These are phyloP conservation scores for Andricus curvator DNA, from an alignment of 2,888 invertebrate species.

Conservation along the genomic window DNA sequence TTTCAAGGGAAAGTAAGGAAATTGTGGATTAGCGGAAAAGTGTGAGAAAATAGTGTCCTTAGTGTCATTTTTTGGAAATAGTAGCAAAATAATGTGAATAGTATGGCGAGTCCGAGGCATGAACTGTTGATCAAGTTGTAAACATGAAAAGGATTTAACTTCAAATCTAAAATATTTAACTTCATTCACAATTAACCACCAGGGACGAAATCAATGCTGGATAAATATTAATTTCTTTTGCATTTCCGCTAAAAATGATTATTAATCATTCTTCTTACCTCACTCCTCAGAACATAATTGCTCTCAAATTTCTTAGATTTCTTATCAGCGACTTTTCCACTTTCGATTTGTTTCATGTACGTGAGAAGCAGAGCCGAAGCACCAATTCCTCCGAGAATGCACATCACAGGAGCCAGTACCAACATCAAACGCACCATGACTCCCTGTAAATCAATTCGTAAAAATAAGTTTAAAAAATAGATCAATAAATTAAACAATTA, in stretches of 20 bases:
- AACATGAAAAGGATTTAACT: neutral
- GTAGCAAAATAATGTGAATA: too few relatives aligned
- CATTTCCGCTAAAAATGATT: constrained; percentile 2
- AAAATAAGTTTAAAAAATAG: too few relatives aligned
- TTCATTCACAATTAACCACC: too few relatives aligned
- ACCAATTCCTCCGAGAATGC: constrained; percentile 97
- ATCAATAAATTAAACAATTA: constrained; percentile 2
- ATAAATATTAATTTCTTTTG: too few relatives aligned
- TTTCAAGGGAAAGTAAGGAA: too few relatives aligned
- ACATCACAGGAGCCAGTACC: constrained; percentile 98
- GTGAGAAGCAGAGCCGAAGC: constrained; percentile 93
- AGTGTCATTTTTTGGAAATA: too few relatives aligned
- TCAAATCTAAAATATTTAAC: too few relatives aligned
- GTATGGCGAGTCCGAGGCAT: too few relatives aligned
- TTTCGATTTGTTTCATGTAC: constrained; percentile 91
- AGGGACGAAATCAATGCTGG: too few relatives aligned
- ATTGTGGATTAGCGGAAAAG: too few relatives aligned
- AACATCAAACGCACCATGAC: constrained; percentile 99
- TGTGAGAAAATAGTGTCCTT: too few relatives aligned
- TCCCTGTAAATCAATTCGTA: constrained; percentile 82
- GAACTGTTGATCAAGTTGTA: neutral
- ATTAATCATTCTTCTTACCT: constrained; percentile 80
- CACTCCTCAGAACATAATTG: constrained; percentile 88
- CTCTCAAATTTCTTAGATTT: constrained; percentile 86
- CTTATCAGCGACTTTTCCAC: constrained; percentile 82